These are phyloP conservation scores for Lota lota DNA, from an alignment of 2,113 vertebrate species.

Conservation along the genomic window DNA sequence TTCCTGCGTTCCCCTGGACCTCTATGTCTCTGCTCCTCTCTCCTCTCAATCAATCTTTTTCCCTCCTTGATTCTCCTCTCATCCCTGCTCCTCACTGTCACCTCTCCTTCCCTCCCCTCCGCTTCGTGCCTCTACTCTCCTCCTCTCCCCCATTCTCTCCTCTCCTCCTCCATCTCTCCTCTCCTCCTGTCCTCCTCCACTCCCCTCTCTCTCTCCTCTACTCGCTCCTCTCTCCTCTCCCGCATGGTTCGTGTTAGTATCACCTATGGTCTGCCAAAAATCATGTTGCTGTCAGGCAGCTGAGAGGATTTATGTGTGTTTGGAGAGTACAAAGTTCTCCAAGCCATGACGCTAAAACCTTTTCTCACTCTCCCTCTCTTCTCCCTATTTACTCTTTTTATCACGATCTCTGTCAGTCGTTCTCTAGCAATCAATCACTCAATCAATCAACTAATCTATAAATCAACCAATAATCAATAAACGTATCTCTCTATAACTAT, in stretches of 20 bases:
- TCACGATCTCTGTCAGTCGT: background rate
- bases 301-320: constrained; percentile 3
- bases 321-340: background rate
- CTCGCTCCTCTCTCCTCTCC: background rate
- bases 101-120: constrained; percentile 7
- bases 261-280: background rate
- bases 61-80: background rate
- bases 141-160: background rate
- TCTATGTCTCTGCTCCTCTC: background rate
- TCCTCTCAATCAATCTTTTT: background rate
- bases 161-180: background rate
- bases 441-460: too few relatives aligned
- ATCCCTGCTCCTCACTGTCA: background rate
- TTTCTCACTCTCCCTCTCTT: constrained; percentile 1
- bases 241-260: constrained; percentile 8
- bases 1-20: background rate
- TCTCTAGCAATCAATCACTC: too few relatives aligned
- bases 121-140: background rate
- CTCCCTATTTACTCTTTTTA: background rate
- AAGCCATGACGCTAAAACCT: background rate
- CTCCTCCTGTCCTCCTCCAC: background rate
- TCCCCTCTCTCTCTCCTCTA: constrained; percentile 14
- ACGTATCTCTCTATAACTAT: too few relatives aligned
- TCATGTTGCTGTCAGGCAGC: background rate
- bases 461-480: too few relatives aligned